These are phyloP conservation scores for Eurytoma californica DNA, from an alignment of 2,888 invertebrate species.

Conservation along the genomic window DNA sequence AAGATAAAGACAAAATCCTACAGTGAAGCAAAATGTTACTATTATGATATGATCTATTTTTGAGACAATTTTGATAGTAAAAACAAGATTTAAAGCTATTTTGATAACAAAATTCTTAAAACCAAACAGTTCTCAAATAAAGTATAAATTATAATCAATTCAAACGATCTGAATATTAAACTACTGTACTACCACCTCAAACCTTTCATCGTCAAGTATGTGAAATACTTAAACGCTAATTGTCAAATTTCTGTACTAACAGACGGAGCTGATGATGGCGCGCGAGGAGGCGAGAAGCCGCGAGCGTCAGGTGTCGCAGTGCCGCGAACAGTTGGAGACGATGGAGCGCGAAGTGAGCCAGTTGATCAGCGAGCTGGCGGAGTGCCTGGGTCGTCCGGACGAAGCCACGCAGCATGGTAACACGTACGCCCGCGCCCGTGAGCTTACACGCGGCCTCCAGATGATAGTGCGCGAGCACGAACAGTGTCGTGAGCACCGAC, in stretches of 20 bases:
- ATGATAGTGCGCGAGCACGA: constrained; percentile 46
- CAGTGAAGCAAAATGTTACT: no score
- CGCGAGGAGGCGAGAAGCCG: constrained; percentile 7
- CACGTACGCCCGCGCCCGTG: constrained; percentile 8
- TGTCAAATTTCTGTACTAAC: background rate
- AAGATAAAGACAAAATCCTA: no score
- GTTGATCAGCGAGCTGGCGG: constrained; percentile 37
- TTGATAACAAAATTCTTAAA: no score
- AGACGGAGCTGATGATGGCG: constrained; percentile 21
- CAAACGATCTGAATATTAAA: no score
- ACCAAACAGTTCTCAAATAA: no score
- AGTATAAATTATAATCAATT: no score
- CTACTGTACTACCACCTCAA: no score
- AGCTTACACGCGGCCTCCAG: constrained; percentile 23
- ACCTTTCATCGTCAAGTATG: no score
- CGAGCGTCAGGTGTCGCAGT: constrained; percentile 14
- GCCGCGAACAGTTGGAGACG: constrained; percentile 36
- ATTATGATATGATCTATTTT: no score
- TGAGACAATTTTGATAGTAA: no score
- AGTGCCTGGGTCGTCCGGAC: constrained; percentile 28
- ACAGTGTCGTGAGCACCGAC: constrained; percentile 12
- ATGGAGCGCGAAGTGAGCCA: constrained; percentile 41
- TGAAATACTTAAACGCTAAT: no score
- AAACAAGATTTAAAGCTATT: no score
- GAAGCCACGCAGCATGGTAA: background rate